Base-by-base conservation (phyloP, 1,140 invertebrate species). In the Helicoverpa armigera region DNA sequence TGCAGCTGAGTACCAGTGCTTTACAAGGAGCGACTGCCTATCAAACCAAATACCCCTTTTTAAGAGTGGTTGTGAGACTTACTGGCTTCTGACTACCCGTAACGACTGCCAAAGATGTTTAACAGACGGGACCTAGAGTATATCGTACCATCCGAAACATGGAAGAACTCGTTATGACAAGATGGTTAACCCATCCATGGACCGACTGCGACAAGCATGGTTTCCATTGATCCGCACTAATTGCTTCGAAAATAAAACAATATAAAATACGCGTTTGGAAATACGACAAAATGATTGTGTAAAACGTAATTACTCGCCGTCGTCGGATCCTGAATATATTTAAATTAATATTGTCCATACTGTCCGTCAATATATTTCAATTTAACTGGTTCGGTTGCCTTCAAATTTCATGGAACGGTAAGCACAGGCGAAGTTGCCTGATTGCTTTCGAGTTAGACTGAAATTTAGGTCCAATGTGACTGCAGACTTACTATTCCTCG, bases 321-420 rank as follows among this genome's bases (percentile, higher is more conserved):
- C 18, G 23, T 2, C 13, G 23, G n/a, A 23, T 11, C 1, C 14
- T 13, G 16, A 51, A 72, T 70, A 53, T 72, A 72, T 53, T 72
- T 51, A 72, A 72, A 72, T 54, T 72, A 54, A 72, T 72, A 72
- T 72, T 14, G 69, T 53, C 50, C 23, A 72, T 31, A 53, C 23
- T n/a, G 50, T 31, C 50, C 16, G 63, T 75, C 79, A 81, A 75
- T 81, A 69, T 72, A 81, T 81, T 81, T 81, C 79, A 75, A 81
- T 75, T 81, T 69, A 67, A 74, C 43, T 61, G 54, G 18, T 14
- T 14, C 50, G 53, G 60, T 70, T 18, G 35, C 65, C 56, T 54
- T 80, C 78, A 58, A 81, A 75, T 75, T 81, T 81, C 79, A 75
- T 58, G 79, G 60, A 10, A 48, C 35, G n/a, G 72, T 81, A 81